Evolutionary conservation across 2,113 vertebrate species (phyloP).

Genomic region (Poicephalus meyeri): DNA sequence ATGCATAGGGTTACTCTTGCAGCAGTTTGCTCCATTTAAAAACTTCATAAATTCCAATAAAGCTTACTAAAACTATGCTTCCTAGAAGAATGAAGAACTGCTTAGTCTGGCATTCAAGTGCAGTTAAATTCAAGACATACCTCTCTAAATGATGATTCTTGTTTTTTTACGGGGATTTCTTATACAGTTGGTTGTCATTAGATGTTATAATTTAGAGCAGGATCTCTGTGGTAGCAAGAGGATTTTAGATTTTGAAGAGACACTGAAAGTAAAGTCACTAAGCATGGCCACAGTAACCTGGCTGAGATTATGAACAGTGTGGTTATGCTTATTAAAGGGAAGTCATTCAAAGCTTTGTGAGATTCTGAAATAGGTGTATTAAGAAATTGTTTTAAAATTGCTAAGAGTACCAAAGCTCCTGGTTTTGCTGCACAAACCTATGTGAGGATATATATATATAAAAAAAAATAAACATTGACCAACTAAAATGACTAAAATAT

Average conservation of each 20-base stretch:
- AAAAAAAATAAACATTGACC: not conserved
- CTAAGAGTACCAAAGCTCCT: not conserved
- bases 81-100: not conserved
- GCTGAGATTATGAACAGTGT: not conserved
- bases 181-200: not conserved
- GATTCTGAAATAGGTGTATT: not conserved
- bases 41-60: not conserved
- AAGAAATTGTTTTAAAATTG: not conserved
- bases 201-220: not conserved
- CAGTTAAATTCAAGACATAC: not conserved
- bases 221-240: not conserved
- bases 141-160: not conserved
- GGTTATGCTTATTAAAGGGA: not conserved
- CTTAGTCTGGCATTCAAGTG: not conserved
- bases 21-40: not conserved
- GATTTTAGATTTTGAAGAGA: not conserved
- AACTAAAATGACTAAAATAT: not conserved
- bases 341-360: not conserved
- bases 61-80: not conserved
- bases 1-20: not conserved
- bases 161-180: not conserved
- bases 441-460: not conserved
- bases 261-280: not conserved
- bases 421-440: not conserved
- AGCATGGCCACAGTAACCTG: not conserved